These are phyloP conservation scores for Oophaga pumilio DNA, from an alignment of 2,113 vertebrate genomes.

Conservation along the genomic window DNA sequence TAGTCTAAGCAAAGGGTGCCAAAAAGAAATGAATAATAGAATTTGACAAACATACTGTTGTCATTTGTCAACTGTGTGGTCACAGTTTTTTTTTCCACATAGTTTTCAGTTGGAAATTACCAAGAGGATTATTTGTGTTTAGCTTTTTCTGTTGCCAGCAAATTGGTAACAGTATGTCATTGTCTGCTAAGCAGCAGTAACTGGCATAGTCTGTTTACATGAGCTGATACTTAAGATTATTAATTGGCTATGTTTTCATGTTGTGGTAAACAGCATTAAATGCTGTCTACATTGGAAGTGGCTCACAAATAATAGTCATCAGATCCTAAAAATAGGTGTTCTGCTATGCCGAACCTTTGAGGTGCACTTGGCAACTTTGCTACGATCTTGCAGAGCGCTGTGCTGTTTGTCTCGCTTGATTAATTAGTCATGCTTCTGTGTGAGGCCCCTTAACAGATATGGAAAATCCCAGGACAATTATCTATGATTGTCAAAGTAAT, in stretches of 20 bases:
- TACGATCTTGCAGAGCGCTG: slow-evolving; percentile 54
- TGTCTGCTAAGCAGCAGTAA: slow-evolving; percentile 64
- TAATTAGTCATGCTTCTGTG: slow-evolving; percentile 37
- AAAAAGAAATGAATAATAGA: slow-evolving; percentile 61
- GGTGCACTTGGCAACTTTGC: slow-evolving; percentile 42
- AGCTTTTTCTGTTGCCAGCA: slow-evolving; percentile 62
- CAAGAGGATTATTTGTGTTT: slow-evolving; percentile 64
- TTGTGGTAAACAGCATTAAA: slow-evolving; percentile 60
- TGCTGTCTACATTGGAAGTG: slow-evolving; percentile 39
- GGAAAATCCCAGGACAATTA: slow-evolving; percentile 20
- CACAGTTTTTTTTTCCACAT: slow-evolving; percentile 69
- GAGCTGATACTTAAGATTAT: slow-evolving; percentile 67
- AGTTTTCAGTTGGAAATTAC: slow-evolving; percentile 64
- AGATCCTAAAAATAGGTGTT: slow-evolving; percentile 60
- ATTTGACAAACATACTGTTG: slow-evolving; percentile 65
- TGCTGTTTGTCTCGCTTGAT: slow-evolving; percentile 10
- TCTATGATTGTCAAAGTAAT: slow-evolving; percentile 27
- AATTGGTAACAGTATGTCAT: slow-evolving; percentile 66
- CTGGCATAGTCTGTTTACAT: slow-evolving; percentile 64
- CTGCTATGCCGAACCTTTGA: slow-evolving; percentile 46
- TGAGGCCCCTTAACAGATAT: slow-evolving; percentile 36
- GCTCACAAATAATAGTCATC: slow-evolving; percentile 47
- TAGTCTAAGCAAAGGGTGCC: slow-evolving; percentile 63
- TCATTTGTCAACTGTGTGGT: slow-evolving; percentile 68
- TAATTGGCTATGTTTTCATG: slow-evolving; percentile 62